Base-by-base conservation (phyloP, 2,113 vertebrate species). In the Cichladusa arquata region DNA sequence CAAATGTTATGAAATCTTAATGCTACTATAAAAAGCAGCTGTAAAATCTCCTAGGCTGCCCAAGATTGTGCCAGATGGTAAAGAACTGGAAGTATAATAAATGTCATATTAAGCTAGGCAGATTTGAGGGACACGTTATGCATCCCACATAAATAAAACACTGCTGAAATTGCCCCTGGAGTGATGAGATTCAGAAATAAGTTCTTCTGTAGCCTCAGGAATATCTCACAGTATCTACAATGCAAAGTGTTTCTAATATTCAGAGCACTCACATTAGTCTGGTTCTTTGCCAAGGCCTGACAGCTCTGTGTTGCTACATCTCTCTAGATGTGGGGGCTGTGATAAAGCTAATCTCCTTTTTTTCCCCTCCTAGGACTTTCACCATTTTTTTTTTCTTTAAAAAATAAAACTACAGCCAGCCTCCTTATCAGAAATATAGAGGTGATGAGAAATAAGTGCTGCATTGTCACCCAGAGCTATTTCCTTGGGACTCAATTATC, bases 61-160 rank as follows among this genome's bases (percentile, higher is more conserved):
- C 5, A 1, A 81, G 56, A 88, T 47, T 64, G 78, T 47, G 67
- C 71, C 90, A 96, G 92, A 95, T 86, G 87, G 94, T 72, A 60
- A 94, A 82, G 90, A 95, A 91, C 44, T 93, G 40, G 24, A 88
- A 81, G 54, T 57, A 79, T 69, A 95, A 88, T 77, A 95, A 90
- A 90, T 66, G 76, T 83, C 74, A 92, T 25, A 70, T 60, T 83
- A 90, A 92, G 44, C 38, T 67, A 90, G 72, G 84, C 64, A 57
- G 71, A 93, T 94, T 48, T 81, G 85, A 94, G 71, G 71, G 60
- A 94, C 67, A n/a, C 1, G 2, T 80, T 88, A 48, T 80, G 45
- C 36, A 91, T 66, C 19, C 50, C 64, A 76, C 42, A 72, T 70
- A 93, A 96, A 94, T 79, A 87, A 91, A 96, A 92, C 53, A 89